Evolutionary conservation across 2,113 vertebrate species (phyloP).

Genomic region (Corythornis madagascariensis): DNA sequence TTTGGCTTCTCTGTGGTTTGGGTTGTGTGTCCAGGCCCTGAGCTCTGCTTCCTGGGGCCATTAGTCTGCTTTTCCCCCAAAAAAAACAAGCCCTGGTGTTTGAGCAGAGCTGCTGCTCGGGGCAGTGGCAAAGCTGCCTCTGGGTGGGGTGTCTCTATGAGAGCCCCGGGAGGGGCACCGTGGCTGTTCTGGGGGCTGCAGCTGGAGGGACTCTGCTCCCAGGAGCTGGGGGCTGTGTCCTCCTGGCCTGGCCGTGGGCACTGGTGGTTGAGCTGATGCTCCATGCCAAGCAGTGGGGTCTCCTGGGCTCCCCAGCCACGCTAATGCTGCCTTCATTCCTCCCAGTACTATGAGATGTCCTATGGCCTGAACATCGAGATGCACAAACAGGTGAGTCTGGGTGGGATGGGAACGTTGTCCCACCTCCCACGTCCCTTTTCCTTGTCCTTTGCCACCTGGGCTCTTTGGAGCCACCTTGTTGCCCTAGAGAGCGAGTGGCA

Average conservation of each 20-base stretch:
- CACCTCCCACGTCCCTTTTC: neutral
- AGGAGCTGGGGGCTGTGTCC: rapidly evolving
- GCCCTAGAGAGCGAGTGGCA: rapidly evolving
- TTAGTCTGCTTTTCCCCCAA: neutral
- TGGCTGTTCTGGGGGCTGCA: neutral
- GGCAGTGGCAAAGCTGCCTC: neutral
- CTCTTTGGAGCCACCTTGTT: rapidly evolving
- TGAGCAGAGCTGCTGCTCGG: neutral
- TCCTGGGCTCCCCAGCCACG: neutral
- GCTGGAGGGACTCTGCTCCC: neutral
- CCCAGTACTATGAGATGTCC: conserved; percentile 79
- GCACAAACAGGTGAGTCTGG: conserved; percentile 75
- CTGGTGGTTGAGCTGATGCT: neutral
- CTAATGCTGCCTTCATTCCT: neutral
- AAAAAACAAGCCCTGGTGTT: rapidly evolving
- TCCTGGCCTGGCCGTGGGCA: rapidly evolving
- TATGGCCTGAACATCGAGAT: conserved; percentile 79
- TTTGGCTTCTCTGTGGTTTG: neutral
- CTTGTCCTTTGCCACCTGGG: neutral
- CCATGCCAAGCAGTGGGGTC: rapidly evolving
- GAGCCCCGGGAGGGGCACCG: neutral
- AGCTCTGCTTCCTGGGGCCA: neutral
- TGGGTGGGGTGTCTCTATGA: rapidly evolving
- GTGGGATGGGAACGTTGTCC: neutral
- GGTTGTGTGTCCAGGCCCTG: neutral